Percentiles rank a stretch among this genome's conserved stretches.
These are phyloP conservation scores for Heterotis niloticus DNA, from an alignment of 2,113 vertebrate species.

Conservation along the genomic window DNA sequence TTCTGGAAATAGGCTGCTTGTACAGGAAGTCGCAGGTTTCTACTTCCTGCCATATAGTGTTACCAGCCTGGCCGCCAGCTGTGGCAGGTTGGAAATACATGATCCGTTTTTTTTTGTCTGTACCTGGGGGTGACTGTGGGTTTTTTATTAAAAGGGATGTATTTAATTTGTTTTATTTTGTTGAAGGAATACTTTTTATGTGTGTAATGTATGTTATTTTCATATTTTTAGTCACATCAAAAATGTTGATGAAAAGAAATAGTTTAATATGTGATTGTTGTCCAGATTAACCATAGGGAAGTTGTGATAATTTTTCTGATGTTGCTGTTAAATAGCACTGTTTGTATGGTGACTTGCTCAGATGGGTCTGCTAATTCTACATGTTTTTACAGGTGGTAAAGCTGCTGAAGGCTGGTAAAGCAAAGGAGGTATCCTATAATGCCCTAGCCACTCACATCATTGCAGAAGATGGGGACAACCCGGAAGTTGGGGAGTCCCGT, in stretches of 20 bases:
- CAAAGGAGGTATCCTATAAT: slow-evolving; percentile 95
- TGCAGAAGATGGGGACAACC: slow-evolving; percentile 92
- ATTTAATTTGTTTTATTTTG: neutral
- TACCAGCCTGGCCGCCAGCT: too few species aligned
- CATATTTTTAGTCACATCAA: neutral
- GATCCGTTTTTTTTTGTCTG: neutral
- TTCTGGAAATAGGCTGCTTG: neutral
- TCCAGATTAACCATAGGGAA: neutral
- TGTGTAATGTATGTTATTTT: neutral
- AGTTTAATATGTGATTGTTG: neutral
- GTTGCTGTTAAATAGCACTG: neutral
- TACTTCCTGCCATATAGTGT: slow-evolving; percentile 51
- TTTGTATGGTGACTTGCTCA: neutral
- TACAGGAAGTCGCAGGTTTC: slow-evolving; percentile 6
- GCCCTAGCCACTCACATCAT: slow-evolving; percentile 95
- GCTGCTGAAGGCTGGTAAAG: slow-evolving; percentile 88
- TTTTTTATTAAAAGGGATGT: neutral
- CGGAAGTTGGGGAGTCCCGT: slow-evolving; percentile 90
- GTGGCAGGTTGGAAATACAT: neutral
- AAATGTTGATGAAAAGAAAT: slow-evolving; percentile 10
- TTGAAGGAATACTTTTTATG: neutral
- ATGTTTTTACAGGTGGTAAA: slow-evolving; percentile 75
- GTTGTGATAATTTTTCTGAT: neutral
- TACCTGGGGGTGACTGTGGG: neutral
- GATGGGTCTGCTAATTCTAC: neutral